A percentile compares a stretch with the other conserved stretches of the same genome.
Conservation (phyloP, 1,140 invertebrate genomes). For the Brachystomella parvula region DNA sequence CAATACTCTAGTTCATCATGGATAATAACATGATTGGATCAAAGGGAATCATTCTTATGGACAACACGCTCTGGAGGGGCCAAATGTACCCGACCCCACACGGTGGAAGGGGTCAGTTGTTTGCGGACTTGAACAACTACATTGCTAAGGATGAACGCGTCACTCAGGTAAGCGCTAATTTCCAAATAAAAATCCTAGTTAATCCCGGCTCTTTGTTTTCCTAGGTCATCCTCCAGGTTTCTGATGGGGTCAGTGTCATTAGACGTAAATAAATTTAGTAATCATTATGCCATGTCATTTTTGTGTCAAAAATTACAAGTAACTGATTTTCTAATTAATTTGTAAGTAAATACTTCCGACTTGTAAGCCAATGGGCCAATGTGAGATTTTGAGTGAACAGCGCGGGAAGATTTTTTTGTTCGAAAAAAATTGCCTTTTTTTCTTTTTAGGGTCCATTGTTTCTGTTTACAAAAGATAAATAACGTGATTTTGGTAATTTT, state of each 20-base stretch:
- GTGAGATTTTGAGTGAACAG: no score
- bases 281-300: no score
- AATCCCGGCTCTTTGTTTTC: background rate
- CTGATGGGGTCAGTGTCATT: conserved; percentile 16
- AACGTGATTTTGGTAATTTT: no score
- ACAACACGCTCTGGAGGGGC: conserved; percentile 15
- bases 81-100: background rate
- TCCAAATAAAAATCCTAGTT: background rate
- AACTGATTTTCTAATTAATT: no score
- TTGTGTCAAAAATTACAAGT: no score
- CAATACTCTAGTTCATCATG: conserved; percentile 19
- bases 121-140: conserved; percentile 9
- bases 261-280: background rate
- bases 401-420: no score
- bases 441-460: no score
- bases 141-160: conserved; percentile 18
- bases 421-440: no score
- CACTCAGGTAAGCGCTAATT: conserved; percentile 9
- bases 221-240: conserved; percentile 19
- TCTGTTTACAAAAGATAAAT: no score
- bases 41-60: conserved; percentile 10
- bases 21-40: conserved; percentile 16
- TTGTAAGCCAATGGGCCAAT: no score
- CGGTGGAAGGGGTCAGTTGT: background rate
- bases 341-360: no score